These are phyloP conservation scores for Spilogale gracilis DNA, from an alignment of 2,113 vertebrate species.

Conservation along the genomic window DNA sequence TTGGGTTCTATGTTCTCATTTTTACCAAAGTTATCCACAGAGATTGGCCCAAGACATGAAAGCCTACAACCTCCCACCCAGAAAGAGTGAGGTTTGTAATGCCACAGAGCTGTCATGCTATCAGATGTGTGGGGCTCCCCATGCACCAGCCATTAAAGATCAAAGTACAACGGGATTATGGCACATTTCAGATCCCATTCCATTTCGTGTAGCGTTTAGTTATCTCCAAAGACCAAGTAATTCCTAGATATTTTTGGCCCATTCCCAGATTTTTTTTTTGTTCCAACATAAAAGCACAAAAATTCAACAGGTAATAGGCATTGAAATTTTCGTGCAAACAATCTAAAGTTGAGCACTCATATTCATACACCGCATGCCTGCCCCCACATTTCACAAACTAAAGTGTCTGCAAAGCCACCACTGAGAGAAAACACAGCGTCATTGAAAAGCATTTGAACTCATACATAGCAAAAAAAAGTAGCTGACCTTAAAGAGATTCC, in stretches of 20 bases:
- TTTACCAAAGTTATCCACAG: not conserved
- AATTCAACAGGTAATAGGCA: not conserved
- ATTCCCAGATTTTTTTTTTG: not conserved
- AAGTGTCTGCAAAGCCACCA: not conserved
- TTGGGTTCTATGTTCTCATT: not conserved
- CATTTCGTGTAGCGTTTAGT: not conserved
- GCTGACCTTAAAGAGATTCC: not conserved
- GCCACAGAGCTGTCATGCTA: accelerated
- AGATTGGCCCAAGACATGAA: not conserved
- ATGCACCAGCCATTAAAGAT: too few species aligned
- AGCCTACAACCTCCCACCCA: not conserved
- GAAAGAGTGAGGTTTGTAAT: accelerated
- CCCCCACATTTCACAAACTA: not conserved
- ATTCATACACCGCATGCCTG: too few species aligned
- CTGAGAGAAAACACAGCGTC: not conserved
- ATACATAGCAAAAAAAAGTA: not conserved
- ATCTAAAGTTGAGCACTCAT: not conserved
- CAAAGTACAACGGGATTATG: not conserved
- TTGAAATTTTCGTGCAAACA: not conserved
- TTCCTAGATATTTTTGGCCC: not conserved
- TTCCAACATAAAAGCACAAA: not conserved
- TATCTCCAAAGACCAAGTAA: not conserved
- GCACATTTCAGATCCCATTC: not conserved
- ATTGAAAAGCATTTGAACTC: not conserved
- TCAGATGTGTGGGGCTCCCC: not conserved